Conservation (phyloP, 53 echinoderm and acorn worm genomes). For the Arbacia lixula region DNA sequence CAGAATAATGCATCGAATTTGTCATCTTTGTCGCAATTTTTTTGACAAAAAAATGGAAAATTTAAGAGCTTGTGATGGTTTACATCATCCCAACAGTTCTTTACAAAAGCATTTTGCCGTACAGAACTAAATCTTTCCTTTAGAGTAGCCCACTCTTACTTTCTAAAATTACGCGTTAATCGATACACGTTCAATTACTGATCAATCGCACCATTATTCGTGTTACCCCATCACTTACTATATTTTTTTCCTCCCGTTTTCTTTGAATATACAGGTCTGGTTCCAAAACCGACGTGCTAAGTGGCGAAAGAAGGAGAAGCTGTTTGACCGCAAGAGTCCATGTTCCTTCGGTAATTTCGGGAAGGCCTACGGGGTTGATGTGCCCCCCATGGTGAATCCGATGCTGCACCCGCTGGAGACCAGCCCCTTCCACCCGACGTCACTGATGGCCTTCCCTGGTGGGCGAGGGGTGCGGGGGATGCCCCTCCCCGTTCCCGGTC, state of each 20-base stretch:
- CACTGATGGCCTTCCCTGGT: background rate
- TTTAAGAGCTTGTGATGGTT: no score
- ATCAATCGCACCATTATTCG: background rate
- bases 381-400: background rate
- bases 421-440: background rate
- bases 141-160: no score
- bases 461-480: background rate
- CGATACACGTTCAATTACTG: no score
- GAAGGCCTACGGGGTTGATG: conserved; percentile 4
- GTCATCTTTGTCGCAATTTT: no score
- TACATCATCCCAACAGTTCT: no score
- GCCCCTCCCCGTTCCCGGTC: background rate
- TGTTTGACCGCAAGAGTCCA: conserved; percentile 63
- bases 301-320: conserved; percentile 97
- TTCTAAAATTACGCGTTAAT: no score
- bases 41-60: no score
- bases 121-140: no score
- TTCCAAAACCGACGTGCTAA: conserved; percentile 98
- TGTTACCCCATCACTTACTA: background rate
- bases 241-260: background rate
- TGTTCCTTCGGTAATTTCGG: conserved; percentile 16
- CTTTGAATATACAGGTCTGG: conserved; percentile 80
- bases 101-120: no score
- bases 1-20: no score
- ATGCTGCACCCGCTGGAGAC: background rate